Evolutionary conservation across 37 sponge, comb jelly and placozoan genomes (phyloP).

Genomic region (Cliona cf. orientalis): DNA sequence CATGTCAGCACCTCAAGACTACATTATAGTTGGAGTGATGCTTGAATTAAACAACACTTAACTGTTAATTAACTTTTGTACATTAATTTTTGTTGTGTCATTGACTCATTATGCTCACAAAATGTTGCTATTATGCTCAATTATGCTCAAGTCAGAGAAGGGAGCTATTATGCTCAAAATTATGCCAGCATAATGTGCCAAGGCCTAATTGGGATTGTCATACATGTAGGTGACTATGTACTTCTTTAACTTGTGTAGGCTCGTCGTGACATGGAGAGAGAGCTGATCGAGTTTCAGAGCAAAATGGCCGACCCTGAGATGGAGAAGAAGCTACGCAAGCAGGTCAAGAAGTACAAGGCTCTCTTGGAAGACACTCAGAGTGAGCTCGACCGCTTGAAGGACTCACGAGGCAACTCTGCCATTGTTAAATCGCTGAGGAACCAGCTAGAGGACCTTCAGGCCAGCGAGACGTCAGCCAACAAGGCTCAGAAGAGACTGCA

Average conservation of each 20-base stretch:
- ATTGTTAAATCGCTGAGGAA: constrained; percentile 47
- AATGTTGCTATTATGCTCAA: too few relatives aligned
- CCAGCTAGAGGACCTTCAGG: constrained; percentile 67
- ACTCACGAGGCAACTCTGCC: constrained; percentile 40
- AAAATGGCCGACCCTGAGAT: constrained; percentile 70
- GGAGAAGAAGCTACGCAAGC: constrained; percentile 82
- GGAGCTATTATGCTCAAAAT: too few relatives aligned
- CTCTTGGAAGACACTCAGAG: constrained; percentile 61
- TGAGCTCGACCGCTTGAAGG: constrained; percentile 66
- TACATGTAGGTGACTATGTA: neutral
- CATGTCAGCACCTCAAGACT: too few relatives aligned
- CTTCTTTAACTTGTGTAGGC: constrained; percentile 28
- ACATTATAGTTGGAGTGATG: too few relatives aligned
- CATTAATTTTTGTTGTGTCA: too few relatives aligned
- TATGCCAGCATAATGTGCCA: too few relatives aligned
- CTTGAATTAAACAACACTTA: too few relatives aligned
- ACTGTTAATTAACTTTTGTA: too few relatives aligned
- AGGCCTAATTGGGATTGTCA: too few relatives aligned
- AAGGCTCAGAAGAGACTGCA: constrained; percentile 77
- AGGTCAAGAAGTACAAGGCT: constrained; percentile 66
- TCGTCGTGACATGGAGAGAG: constrained; percentile 71
- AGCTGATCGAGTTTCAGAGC: constrained; percentile 70
- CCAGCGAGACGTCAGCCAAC: constrained; percentile 37
- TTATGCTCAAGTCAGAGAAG: too few relatives aligned
- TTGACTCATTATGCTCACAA: too few relatives aligned